phyloP scores from a whole-genome alignment of 2,113 vertebrate species.

The Pelecanus crispus region DNA sequence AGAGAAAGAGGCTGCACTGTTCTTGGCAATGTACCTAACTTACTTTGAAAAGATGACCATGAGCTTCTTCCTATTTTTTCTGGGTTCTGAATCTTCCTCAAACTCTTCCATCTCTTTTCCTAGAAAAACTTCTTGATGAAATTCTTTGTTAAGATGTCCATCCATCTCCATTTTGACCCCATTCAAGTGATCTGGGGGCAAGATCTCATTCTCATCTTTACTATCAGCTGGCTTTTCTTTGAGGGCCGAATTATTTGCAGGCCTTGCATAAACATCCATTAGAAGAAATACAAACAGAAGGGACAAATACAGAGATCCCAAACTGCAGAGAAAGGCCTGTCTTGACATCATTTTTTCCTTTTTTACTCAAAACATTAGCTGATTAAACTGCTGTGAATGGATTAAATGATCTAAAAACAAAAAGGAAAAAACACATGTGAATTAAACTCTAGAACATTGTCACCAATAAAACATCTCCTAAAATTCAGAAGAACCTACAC shows the following conservation, averaged over 20 bases:
- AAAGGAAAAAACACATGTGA: not conserved
- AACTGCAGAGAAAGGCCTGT: conserved; percentile 50
- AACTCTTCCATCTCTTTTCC: conserved; percentile 91
- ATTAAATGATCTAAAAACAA: not conserved
- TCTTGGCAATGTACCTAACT: not conserved
- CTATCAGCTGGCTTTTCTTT: conserved; percentile 72
- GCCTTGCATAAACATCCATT: conserved; percentile 76
- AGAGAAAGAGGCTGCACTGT: not conserved
- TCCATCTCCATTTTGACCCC: conserved; percentile 93
- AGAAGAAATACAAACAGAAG: conserved; percentile 69
- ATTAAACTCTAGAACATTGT: not conserved
- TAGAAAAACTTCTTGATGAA: conserved; percentile 95
- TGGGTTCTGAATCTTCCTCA: conserved; percentile 88
- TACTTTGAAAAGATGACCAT: conserved; percentile 92
- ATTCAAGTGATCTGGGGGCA: conserved; percentile 91
- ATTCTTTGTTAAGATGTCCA: conserved; percentile 92
- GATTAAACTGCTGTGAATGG: not conserved
- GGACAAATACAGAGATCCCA: conserved; percentile 69
- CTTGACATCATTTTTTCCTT: conserved; percentile 67
- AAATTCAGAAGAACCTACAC: not conserved
- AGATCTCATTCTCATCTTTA: conserved; percentile 87
- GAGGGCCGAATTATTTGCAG: conserved; percentile 83
- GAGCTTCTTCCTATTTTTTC: conserved; percentile 87
- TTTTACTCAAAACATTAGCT: not conserved
- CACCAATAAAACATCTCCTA: not conserved